Conservation (phyloP, 30 jellyfish, hydroid and myxozoan species). For the Turritopsis dohrnii region DNA sequence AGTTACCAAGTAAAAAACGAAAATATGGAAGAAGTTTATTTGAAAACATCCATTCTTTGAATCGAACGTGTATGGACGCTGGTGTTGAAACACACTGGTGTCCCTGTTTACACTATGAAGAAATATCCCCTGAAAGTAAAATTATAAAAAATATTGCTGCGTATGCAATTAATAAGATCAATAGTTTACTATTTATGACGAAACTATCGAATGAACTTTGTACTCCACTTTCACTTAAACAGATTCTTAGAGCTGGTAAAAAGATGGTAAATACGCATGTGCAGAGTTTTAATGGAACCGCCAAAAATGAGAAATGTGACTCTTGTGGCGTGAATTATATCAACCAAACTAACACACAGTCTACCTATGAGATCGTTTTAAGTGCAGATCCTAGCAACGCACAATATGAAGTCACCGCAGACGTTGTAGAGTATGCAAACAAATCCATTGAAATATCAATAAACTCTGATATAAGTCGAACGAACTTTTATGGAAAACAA, state of each 20-base stretch:
- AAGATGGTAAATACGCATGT: neutral
- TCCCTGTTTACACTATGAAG: slow-evolving; percentile 45
- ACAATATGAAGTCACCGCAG: slow-evolving; percentile 23
- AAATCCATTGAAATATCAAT: neutral
- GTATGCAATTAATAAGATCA: neutral
- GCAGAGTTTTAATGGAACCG: neutral
- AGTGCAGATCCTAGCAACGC: slow-evolving; percentile 19
- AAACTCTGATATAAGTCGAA: slow-evolving; percentile 10
- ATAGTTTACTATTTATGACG: neutral
- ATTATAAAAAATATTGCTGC: slow-evolving; percentile 7
- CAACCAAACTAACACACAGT: neutral
- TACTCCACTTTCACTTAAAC: neutral
- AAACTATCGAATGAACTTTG: neutral
- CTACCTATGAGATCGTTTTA: neutral
- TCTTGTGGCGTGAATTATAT: neutral
- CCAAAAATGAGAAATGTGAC: neutral
- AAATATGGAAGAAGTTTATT: neutral
- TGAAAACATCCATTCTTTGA: neutral
- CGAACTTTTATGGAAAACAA: slow-evolving; percentile 20
- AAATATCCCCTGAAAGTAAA: neutral
- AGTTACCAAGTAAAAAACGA: neutral
- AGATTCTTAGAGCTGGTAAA: neutral
- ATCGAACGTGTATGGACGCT: slow-evolving; percentile 56
- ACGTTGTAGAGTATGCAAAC: neutral
- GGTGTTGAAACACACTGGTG: slow-evolving; percentile 79